Percentiles rank a stretch among this genome's conserved stretches.
Evolutionary conservation across 2,113 vertebrate species (phyloP).

Genomic region (Eulacestoma nigropectus): DNA sequence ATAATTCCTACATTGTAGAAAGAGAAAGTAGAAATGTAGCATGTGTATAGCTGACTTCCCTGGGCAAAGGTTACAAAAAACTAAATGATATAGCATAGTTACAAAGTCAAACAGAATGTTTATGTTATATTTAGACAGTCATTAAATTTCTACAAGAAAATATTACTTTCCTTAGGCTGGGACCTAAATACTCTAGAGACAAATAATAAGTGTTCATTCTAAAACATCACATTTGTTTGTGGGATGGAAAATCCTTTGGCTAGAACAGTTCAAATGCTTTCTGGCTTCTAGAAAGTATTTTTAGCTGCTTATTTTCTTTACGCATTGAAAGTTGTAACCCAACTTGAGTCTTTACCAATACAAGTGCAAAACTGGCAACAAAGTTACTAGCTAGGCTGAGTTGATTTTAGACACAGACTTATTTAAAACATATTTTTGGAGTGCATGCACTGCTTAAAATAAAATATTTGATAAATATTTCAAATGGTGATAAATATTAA

Average conservation of each 20-base stretch:
- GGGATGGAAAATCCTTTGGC: neutral
- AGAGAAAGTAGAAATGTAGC: neutral
- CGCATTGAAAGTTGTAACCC: neutral
- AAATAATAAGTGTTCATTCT: neutral
- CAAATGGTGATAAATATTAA: neutral
- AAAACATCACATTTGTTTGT: neutral
- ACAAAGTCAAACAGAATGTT: neutral
- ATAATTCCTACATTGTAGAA: neutral
- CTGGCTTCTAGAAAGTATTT: neutral
- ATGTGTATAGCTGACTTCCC: neutral
- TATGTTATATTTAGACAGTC: neutral
- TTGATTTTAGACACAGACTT: neutral
- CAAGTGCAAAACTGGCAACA: neutral
- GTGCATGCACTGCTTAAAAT: neutral
- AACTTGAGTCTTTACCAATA: neutral
- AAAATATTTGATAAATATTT: neutral
- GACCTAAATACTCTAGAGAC: neutral
- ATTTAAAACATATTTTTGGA: neutral
- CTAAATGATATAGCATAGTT: neutral
- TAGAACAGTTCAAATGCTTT: neutral
- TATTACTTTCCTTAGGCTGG: neutral
- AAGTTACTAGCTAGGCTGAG: neutral
- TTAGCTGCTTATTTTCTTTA: neutral
- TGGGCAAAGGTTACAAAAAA: neutral
- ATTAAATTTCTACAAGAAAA: neutral